These are phyloP conservation scores for Dryas iulia DNA, from an alignment of 1,140 invertebrate genomes.

Conservation along the genomic window DNA sequence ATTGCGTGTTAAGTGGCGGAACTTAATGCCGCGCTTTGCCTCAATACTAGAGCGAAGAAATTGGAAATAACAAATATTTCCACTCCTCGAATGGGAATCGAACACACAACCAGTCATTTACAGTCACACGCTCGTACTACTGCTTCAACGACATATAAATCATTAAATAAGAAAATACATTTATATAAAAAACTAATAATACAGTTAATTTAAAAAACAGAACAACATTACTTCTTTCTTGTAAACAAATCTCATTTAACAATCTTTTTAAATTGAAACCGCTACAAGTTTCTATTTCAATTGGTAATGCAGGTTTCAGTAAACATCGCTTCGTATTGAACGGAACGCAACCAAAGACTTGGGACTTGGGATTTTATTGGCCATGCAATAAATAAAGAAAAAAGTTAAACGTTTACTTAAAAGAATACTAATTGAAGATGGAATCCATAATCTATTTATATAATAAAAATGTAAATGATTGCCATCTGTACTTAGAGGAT, in stretches of 20 bases:
- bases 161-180: not conserved
- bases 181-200: not conserved
- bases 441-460: too few species aligned
- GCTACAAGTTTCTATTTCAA: slow-evolving; percentile 22
- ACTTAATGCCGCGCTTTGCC: too few species aligned
- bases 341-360: not conserved
- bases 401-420: not conserved
- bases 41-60: too few species aligned
- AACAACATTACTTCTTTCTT: not conserved
- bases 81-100: too few species aligned
- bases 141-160: not conserved
- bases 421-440: not conserved
- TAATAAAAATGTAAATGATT: too few species aligned
- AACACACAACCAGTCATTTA: too few species aligned
- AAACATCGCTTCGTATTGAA: slow-evolving; percentile 2
- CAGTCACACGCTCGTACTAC: too few species aligned
- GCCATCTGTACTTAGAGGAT: too few species aligned
- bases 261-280: slow-evolving; percentile 1
- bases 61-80: too few species aligned
- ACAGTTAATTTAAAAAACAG: not conserved
- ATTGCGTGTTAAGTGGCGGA: too few species aligned
- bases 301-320: slow-evolving; percentile 23
- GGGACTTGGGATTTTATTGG: not conserved
- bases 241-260: not conserved
- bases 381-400: not conserved